phyloP scores from a whole-genome alignment of 1,140 invertebrate species.

The Diachasma alloeum region DNA sequence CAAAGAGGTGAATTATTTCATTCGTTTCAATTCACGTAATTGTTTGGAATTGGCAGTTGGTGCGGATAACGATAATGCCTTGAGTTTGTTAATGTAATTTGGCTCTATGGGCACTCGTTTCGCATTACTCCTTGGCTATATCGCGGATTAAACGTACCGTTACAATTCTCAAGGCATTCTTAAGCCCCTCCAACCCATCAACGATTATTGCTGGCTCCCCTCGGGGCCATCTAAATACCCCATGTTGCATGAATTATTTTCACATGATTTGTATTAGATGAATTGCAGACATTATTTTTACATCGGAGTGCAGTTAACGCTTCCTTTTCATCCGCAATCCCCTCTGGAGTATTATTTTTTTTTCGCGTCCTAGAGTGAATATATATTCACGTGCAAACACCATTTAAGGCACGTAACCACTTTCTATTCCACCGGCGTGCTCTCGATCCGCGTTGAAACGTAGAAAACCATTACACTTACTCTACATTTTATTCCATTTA shows the following conservation, averaged over 20 bases:
- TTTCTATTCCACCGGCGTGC: constrained; percentile 40
- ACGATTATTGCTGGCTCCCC: background rate
- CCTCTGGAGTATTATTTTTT: background rate
- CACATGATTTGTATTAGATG: too few relatives aligned
- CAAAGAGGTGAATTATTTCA: background rate
- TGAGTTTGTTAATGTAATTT: constrained; percentile 18
- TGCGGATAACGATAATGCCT: constrained; percentile 12
- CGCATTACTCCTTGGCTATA: background rate
- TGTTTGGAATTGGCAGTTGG: background rate
- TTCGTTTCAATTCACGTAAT: background rate
- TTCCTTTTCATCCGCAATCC: background rate
- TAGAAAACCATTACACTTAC: constrained; percentile 34
- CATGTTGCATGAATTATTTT: background rate
- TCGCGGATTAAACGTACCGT: background rate
- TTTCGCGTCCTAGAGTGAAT: background rate
- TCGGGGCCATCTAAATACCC: background rate
- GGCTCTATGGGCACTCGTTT: background rate
- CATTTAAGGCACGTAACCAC: constrained; percentile 40
- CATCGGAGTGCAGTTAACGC: background rate
- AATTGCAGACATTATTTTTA: background rate
- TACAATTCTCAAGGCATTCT: background rate
- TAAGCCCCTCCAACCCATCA: background rate
- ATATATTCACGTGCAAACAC: constrained; percentile 13
- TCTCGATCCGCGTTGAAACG: constrained; percentile 33
- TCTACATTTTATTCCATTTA: constrained; percentile 6